These are phyloP conservation scores for Phasia obesa DNA, from an alignment of 2,888 invertebrate genomes.

Conservation along the genomic window DNA sequence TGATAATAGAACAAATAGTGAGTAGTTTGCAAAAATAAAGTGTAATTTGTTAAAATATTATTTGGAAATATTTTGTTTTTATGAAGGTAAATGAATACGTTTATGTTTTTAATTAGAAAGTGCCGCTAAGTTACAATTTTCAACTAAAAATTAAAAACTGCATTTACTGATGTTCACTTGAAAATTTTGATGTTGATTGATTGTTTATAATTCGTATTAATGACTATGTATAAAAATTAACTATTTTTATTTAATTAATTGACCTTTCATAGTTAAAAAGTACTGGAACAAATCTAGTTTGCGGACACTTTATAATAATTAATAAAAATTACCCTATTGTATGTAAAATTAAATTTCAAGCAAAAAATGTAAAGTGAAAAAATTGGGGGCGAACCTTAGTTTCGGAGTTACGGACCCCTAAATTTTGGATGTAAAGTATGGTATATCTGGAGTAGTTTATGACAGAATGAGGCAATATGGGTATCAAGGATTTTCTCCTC, in stretches of 20 bases:
- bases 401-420: too few species aligned
- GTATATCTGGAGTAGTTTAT: too few species aligned
- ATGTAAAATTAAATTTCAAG: too few species aligned
- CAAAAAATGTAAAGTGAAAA: too few species aligned
- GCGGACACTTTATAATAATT: too few species aligned
- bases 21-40: neutral
- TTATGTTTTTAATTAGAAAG: neutral
- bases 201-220: conserved; percentile 31
- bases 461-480: too few species aligned
- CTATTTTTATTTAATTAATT: conserved; percentile 20
- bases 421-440: too few species aligned
- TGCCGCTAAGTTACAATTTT: neutral
- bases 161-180: neutral
- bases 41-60: conserved; percentile 13
- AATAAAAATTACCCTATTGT: too few species aligned
- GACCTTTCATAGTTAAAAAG: neutral
- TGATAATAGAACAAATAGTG: conserved; percentile 48
- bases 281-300: too few species aligned
- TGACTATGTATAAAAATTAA: conserved; percentile 2
- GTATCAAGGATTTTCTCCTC: too few species aligned
- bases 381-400: too few species aligned
- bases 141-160: neutral
- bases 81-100: conserved; percentile 19
- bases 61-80: neutral
- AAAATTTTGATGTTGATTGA: too few species aligned